A percentile compares a stretch with the other conserved stretches of the same genome.
Evolutionary conservation across 2,888 invertebrate species (phyloP).

Genomic region (Germaria angustata): DNA sequence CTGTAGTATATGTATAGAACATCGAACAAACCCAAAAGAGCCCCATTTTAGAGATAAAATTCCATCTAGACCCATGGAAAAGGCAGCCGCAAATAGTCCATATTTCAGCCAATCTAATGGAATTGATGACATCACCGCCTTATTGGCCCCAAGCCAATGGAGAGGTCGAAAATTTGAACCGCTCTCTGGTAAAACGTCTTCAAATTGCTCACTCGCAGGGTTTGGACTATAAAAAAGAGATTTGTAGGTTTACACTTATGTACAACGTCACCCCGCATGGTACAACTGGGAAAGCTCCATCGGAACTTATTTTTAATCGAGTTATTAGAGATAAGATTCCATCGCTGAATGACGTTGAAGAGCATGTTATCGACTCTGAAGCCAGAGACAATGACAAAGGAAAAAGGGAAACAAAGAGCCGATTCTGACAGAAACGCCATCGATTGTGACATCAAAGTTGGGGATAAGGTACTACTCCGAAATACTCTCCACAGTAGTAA

Average conservation of each 20-base stretch:
- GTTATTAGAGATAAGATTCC: constrained; percentile 57
- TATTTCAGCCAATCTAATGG: constrained; percentile 46
- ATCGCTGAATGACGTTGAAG: constrained; percentile 42
- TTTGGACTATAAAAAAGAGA: no score
- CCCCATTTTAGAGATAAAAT: constrained; percentile 4
- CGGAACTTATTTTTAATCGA: constrained; percentile 49
- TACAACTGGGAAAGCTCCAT: no score
- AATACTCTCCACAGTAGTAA: constrained; percentile 35
- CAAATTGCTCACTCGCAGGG: constrained; percentile 17
- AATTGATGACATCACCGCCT: constrained; percentile 30
- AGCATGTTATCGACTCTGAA: constrained; percentile 47
- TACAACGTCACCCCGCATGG: no score
- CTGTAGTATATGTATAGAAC: constrained; percentile 32
- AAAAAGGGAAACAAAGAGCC: constrained; percentile 45
- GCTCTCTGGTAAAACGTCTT: constrained; percentile 39
- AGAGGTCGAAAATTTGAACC: no score
- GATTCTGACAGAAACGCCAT: neutral
- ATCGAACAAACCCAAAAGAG: constrained; percentile 16
- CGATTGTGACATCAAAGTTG: constrained; percentile 43
- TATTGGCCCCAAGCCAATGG: constrained; percentile 57
- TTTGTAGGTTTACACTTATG: no score
- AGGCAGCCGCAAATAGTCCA: constrained; percentile 32
- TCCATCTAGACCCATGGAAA: no score
- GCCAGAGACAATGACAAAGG: constrained; percentile 58
- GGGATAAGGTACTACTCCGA: constrained; percentile 45